A percentile compares a stretch with the other conserved stretches of the same genome.
These are phyloP conservation scores for Psococerastis gibbosa DNA, from an alignment of 2,888 invertebrate genomes.

Conservation along the genomic window DNA sequence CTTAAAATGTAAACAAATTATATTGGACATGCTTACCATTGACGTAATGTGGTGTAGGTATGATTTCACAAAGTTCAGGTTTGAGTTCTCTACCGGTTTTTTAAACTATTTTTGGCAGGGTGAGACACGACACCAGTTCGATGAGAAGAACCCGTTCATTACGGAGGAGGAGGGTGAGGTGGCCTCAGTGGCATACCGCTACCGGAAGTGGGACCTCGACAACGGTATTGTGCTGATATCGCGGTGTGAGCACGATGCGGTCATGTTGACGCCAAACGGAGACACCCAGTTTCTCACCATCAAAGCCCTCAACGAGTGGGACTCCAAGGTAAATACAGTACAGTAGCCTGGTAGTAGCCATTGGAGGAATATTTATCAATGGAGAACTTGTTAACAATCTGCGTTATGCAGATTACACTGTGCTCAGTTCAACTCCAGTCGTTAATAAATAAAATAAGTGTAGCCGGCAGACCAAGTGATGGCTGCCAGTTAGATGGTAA, in stretches of 20 bases:
- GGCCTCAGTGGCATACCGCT: slow-evolving; percentile 90
- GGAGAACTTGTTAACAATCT: too few species aligned
- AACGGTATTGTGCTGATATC: slow-evolving; percentile 81
- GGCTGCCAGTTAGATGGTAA: too few species aligned
- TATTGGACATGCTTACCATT: too few species aligned
- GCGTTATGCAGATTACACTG: too few species aligned
- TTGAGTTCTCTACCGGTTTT: too few species aligned
- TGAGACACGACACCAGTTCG: slow-evolving; percentile 74
- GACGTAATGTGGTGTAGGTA: neutral
- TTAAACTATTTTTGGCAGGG: slow-evolving; percentile 34
- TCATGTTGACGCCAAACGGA: slow-evolving; percentile 66
- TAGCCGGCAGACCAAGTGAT: too few species aligned
- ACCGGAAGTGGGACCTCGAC: slow-evolving; percentile 92
- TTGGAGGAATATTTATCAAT: too few species aligned
- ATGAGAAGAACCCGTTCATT: slow-evolving; percentile 82
- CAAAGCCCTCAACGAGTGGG: slow-evolving; percentile 98
- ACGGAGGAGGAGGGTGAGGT: slow-evolving; percentile 82
- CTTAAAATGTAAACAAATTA: too few species aligned
- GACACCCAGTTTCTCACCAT: slow-evolving; percentile 86
- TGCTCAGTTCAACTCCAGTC: too few species aligned
- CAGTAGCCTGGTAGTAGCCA: neutral
- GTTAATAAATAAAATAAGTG: too few species aligned
- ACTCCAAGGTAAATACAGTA: slow-evolving; percentile 58
- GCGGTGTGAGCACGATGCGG: slow-evolving; percentile 95
- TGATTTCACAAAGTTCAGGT: neutral